Percentiles rank a stretch among this genome's conserved stretches.
Conservation (phyloP, 2,113 vertebrate genomes). For the Cyanoramphus novaezelandiae region DNA sequence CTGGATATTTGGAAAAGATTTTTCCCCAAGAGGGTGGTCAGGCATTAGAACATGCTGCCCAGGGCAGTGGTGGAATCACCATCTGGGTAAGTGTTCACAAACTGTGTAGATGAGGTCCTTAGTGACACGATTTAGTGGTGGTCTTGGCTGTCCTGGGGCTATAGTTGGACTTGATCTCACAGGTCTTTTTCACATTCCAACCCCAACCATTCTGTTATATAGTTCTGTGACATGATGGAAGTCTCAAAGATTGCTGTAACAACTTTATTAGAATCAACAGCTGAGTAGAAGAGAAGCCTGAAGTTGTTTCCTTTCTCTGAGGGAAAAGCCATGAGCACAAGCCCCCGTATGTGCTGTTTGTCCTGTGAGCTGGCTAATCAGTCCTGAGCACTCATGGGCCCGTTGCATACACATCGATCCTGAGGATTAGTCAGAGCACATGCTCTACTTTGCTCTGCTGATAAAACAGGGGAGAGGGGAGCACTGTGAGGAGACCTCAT, state of each 20-base stretch:
- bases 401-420: rapidly evolving
- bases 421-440: background rate
- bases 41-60: background rate
- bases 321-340: background rate
- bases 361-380: background rate
- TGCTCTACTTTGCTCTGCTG: background rate
- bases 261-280: background rate
- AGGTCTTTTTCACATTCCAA: background rate
- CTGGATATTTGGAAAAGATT: background rate
- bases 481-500: rapidly evolving
- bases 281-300: background rate
- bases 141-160: background rate
- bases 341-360: rapidly evolving
- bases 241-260: background rate
- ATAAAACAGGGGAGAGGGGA: background rate
- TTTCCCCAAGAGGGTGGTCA: background rate
- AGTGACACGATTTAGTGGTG: background rate
- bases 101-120: background rate
- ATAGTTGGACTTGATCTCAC: background rate
- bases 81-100: background rate
- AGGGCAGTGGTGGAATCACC: background rate
- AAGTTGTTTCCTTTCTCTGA: rapidly evolving
- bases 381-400: rapidly evolving
- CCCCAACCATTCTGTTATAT: background rate
- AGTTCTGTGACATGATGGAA: background rate